Evolutionary conservation across 2,113 vertebrate species (phyloP), one percentile per base, ranked within the genome.

Genomic region (Piaya cayana): DNA sequence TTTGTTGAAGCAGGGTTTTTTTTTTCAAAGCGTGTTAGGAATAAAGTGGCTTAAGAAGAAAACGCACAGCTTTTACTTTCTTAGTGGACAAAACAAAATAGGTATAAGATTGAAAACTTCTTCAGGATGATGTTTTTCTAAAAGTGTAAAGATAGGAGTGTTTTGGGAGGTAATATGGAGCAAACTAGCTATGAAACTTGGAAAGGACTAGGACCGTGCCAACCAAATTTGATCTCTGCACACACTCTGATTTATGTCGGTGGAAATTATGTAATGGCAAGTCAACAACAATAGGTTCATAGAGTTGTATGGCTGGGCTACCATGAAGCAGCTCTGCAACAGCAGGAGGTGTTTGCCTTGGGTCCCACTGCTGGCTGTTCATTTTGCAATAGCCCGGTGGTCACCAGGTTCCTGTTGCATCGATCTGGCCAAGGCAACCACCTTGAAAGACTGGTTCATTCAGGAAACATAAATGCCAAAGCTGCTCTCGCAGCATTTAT

Each of bases 31-130:
- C 69, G 93, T 97, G 97, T 97, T 98, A 98, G 98, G 95, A 98
- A 96, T 97, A 96, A 98, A 98, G 95, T 97, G 86, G 91, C 77
- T 98, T 97, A 96, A 98, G 97, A 97, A 93, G 86, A 96, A 97
- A 97, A 83, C 84, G 94, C 90, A 94, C 50, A 91, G 92, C 88
- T 88, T 94, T 96, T 77, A 86, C 93, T 95, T 96, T 95, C 92
- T 96, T 92, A 71, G 43, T 64, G 59, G 17, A 20, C 29, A 59
- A 45, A 34, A 84, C 86, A 67, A 6, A 75, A 70, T 92, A 47
- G 34, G 84, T 95, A 60, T 50, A 81, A 95, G 80, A 55, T 69
- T 93, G 79, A 89, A 93, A 91, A 70, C 70, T 90, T 95, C 84
- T 82, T 91, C 78, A 81, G 83, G 81, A 92, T 55, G 25, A 18